Evolutionary conservation across 2,888 invertebrate species (phyloP), one percentile per base, ranked within the genome.

Genomic region (Drosophila mayaguana): DNA sequence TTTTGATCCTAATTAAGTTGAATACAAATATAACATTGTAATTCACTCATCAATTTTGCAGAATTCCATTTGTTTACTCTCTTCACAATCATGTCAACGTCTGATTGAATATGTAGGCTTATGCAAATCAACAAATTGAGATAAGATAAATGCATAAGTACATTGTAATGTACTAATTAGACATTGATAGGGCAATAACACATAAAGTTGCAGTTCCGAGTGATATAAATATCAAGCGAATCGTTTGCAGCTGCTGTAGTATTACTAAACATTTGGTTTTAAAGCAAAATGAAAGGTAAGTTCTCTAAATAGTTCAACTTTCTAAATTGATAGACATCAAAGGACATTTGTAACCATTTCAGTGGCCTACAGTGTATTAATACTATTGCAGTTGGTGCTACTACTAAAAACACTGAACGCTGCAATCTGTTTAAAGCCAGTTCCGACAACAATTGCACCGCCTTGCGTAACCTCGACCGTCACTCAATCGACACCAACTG

Each of bases 81-180:
- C 42, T 32, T 61, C 28, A 5, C 20, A 45, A 57, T 22, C 45
- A 14, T 11, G 11, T 28, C 14, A 22, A 11, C 20, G 60, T 18
- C 32, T 69, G 45, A 79, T 79, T 75, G 55, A 51, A 48, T 42
- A 18, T 79, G 59, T 78, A 53, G 50, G 7, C 32, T 46, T 53
- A 63, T 66, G 65, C 50, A 74, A 63, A 74, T 77, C 7, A 20
- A 42, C 22, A 18, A 28, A 48, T 18, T 6, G 2, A 38, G 71
- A 67, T 63, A 73, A 73, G 68, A 54, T 72, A 68, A 45, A 16
- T n/a, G 63, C 40, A 59, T 51, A 32, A 50, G 25, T 16, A 4
- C 72, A 54, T 83, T 85, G 86, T 76, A 34, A 34, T 61, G 78
- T 64, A 45, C 79, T 81, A 83, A 83, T 85, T 80, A 69, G 63